Evolutionary conservation across 1,140 invertebrate genomes (phyloP).

Genomic region (Rhagoletis zephyria): DNA sequence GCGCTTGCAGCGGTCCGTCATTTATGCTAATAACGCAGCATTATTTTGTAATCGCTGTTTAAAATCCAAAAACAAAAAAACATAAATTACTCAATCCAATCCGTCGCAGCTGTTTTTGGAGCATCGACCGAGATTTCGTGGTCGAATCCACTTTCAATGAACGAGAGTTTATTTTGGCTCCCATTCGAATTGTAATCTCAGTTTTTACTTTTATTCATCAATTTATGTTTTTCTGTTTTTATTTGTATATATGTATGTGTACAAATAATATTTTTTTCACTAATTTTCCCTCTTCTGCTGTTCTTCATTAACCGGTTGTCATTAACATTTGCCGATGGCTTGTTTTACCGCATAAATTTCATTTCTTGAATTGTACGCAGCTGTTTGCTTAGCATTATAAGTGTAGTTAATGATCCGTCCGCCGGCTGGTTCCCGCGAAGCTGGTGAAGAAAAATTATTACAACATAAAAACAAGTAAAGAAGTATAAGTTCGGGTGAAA

Average conservation of each 20-base stretch:
- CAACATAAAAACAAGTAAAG: background rate
- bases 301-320: constrained; percentile 1
- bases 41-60: constrained; percentile 42
- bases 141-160: constrained; percentile 22
- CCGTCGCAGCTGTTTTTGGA: background rate
- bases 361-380: background rate
- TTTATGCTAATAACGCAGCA: constrained; percentile 27
- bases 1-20: background rate
- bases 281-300: background rate
- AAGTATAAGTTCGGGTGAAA: no score
- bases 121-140: constrained; percentile 12
- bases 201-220: background rate
- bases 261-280: background rate
- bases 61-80: background rate
- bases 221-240: background rate
- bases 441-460: background rate
- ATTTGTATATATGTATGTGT: no score
- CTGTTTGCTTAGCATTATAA: background rate
- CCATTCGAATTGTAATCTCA: background rate
- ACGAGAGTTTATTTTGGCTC: background rate
- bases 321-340: background rate
- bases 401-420: background rate
- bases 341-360: background rate
- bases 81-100: constrained; percentile 31
- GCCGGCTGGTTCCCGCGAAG: background rate